Conservation (phyloP, 1,140 invertebrate genomes). For the Acromyrmex echinatior region DNA sequence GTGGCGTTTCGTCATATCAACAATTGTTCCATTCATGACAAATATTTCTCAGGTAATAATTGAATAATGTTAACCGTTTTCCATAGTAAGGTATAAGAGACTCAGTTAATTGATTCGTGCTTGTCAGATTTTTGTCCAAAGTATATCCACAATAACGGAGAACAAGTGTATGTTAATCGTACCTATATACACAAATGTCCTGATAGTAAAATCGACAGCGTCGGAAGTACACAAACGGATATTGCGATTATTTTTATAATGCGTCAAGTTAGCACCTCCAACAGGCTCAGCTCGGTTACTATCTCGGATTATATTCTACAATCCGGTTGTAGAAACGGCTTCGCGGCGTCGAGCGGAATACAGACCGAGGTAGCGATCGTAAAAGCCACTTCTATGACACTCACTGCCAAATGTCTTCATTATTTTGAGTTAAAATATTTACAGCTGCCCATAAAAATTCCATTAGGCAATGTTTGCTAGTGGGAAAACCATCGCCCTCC, state of each 20-base stretch:
- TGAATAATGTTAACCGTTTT: not conserved
- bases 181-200: not conserved
- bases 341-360: not conserved
- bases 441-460: conserved; percentile 63
- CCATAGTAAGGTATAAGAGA: not conserved
- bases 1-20: not conserved
- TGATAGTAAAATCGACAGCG: conserved; percentile 12
- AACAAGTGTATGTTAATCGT: not conserved
- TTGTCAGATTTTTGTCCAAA: not conserved
- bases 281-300: not conserved
- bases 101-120: not conserved
- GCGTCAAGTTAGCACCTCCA: conserved; percentile 11
- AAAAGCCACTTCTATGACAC: conserved; percentile 56
- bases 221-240: conserved; percentile 17
- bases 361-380: conserved; percentile 42
- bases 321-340: conserved; percentile 52
- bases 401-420: conserved; percentile 65
- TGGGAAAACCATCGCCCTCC: not conserved
- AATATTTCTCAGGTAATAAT: not conserved
- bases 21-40: not conserved
- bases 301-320: conserved; percentile 42
- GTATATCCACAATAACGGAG: not conserved
- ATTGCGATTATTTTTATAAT: conserved; percentile 40
- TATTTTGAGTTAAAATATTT: conserved; percentile 62
- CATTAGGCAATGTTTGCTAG: conserved; percentile 51